phyloP scores from a whole-genome alignment of 2,113 vertebrate genomes.

The Promerops cafer region DNA sequence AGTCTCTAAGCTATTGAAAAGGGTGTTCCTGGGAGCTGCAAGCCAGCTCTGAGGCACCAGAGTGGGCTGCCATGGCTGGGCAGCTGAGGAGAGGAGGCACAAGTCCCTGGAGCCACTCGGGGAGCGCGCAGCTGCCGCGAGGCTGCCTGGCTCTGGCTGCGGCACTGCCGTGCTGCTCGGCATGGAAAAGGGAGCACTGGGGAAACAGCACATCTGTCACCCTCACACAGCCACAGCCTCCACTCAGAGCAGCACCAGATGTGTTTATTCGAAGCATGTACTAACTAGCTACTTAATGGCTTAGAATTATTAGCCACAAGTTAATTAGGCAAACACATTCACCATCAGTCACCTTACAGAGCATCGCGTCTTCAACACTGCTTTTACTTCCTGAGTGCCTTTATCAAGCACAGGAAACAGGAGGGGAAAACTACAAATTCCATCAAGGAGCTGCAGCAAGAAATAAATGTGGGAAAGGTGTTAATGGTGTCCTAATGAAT shows the following conservation, averaged over 20 bases:
- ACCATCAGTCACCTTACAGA: conserved; percentile 66
- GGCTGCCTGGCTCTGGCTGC: conserved; percentile 49
- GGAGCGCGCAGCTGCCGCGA: conserved; percentile 72
- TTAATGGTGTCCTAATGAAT: accelerated
- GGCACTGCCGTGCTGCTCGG: conserved; percentile 73
- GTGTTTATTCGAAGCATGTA: conserved; percentile 82
- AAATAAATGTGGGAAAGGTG: not conserved
- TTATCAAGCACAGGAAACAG: not conserved
- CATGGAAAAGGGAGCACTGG: conserved; percentile 80
- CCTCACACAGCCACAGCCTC: conserved; percentile 62
- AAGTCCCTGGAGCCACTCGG: not conserved
- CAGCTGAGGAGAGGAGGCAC: conserved; percentile 46
- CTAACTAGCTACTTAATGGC: conserved; percentile 90
- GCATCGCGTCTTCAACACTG: not conserved
- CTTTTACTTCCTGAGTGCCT: conserved; percentile 3
- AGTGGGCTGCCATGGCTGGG: not conserved
- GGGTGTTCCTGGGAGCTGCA: not conserved
- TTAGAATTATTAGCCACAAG: conserved; percentile 81
- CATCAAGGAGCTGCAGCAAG: not conserved
- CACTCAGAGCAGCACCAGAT: conserved; percentile 79
- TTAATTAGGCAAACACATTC: conserved; percentile 84
- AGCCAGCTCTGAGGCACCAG: not conserved
- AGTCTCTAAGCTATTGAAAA: not conserved
- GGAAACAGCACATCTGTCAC: conserved; percentile 88
- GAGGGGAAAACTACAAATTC: not conserved